These are phyloP conservation scores for Euzetes globulus DNA, from an alignment of 2,888 invertebrate genomes.

Conservation along the genomic window DNA sequence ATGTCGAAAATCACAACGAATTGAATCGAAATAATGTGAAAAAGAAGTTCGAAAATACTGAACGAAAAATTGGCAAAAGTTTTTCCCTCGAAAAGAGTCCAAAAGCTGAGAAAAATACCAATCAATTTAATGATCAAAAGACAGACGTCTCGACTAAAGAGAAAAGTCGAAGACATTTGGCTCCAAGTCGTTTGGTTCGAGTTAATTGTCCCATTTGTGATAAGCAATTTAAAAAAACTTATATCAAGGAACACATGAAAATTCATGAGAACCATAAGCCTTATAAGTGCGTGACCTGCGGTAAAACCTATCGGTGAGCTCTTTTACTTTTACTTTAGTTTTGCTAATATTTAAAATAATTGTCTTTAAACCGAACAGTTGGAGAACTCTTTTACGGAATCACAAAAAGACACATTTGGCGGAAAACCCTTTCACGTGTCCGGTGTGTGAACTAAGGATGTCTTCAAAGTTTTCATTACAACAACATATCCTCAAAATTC, in stretches of 20 bases:
- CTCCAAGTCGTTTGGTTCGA: not conserved
- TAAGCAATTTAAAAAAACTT: not conserved
- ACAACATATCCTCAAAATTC: conserved; percentile 8
- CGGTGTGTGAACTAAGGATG: not conserved
- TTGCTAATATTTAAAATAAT: not conserved
- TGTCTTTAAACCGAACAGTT: not conserved
- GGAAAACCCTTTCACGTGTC: not conserved
- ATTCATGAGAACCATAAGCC: not conserved
- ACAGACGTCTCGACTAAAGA: not conserved
- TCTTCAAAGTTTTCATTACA: conserved; percentile 6
- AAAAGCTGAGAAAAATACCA: no score
- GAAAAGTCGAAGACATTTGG: not conserved
- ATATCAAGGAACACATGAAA: conserved; percentile 7
- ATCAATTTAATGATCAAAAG: not conserved
- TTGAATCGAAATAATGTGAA: no score
- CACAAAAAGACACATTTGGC: conserved; percentile 4
- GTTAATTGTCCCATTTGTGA: conserved; percentile 1
- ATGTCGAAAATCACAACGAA: no score
- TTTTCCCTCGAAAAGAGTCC: no score
- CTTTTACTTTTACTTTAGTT: not conserved
- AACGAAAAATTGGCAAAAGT: no score
- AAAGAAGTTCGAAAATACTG: no score
- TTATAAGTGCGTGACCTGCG: not conserved
- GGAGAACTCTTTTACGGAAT: not conserved
- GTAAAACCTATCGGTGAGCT: not conserved